Percentiles rank a stretch among this genome's conserved stretches.
Evolutionary conservation across 2,113 vertebrate species (phyloP).

Genomic region (Ceyx margarethae): DNA sequence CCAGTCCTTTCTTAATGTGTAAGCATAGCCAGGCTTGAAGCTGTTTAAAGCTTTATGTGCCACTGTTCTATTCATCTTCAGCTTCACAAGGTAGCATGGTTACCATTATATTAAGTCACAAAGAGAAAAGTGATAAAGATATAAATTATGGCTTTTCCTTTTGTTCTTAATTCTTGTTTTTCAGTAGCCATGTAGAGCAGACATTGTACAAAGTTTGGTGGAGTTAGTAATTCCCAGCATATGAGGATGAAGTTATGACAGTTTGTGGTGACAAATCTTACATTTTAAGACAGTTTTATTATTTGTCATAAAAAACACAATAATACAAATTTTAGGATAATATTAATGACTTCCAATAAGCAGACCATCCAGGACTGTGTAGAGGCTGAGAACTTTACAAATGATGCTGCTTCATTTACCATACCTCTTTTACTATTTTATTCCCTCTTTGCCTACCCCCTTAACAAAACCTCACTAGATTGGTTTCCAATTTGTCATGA

Average conservation of each 20-base stretch:
- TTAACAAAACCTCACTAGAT: background rate
- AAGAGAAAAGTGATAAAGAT: background rate
- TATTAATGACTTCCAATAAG: background rate
- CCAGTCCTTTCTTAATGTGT: background rate
- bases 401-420: background rate
- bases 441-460: background rate
- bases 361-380: background rate
- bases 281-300: background rate
- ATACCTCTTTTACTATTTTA: background rate
- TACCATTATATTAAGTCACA: background rate
- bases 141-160: background rate
- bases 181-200: background rate
- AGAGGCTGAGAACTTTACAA: background rate
- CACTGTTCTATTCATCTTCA: conserved; percentile 19
- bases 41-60: background rate
- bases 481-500: background rate
- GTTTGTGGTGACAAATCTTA: background rate
- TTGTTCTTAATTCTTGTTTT: background rate
- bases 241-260: background rate
- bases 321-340: background rate
- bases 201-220: background rate
- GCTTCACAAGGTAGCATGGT: background rate
- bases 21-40: background rate
- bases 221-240: background rate
- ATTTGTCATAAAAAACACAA: background rate